A percentile compares a stretch with the other conserved stretches of the same genome.
Conservation (phyloP, 2,113 vertebrate species). For the Pelodiscus sinensis region DNA sequence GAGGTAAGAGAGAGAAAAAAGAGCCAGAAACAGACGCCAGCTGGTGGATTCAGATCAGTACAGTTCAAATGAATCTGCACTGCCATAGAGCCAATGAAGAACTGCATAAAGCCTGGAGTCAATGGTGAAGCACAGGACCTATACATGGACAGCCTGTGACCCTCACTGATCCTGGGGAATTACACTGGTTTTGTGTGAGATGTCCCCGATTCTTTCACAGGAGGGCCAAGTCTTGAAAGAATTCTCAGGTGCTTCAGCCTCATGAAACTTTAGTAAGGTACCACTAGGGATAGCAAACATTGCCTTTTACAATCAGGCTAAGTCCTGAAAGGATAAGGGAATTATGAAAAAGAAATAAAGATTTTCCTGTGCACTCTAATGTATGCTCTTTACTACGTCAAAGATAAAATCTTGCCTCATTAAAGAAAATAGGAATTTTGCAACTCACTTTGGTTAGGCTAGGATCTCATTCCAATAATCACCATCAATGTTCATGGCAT, state of each 20-base stretch:
- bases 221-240: background rate
- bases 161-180: background rate
- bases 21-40: background rate
- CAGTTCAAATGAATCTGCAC: background rate
- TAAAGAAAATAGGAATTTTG: background rate
- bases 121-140: background rate
- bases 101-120: background rate
- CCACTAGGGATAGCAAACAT: background rate
- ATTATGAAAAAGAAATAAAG: background rate
- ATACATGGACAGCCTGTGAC: background rate
- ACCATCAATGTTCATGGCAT: background rate
- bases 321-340: background rate
- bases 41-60: background rate
- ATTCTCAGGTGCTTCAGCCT: background rate
- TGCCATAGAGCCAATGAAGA: background rate
- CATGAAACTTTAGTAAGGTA: background rate
- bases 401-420: background rate
- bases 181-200: too few species aligned
- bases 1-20: background rate
- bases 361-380: background rate
- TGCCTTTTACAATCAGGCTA: too few species aligned
- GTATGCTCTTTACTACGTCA: background rate
- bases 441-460: background rate
- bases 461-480: too few species aligned
- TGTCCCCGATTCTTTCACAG: background rate